These are phyloP conservation scores for Falco berigora DNA, from an alignment of 2,797 vertebrate species.

Conservation along the genomic window DNA sequence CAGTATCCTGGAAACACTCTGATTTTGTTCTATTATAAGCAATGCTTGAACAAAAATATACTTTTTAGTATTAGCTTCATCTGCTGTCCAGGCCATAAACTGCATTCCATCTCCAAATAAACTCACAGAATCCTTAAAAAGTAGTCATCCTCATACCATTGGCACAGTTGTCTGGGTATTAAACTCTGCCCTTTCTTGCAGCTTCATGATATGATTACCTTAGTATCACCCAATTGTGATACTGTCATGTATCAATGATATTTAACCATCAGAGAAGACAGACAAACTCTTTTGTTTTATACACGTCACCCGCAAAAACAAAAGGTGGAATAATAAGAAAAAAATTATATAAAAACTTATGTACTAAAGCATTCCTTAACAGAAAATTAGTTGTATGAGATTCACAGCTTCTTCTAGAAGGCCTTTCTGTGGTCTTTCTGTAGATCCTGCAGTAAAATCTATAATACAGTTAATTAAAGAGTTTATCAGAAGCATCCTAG, in stretches of 20 bases:
- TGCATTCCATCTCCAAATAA: neutral
- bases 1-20: neutral
- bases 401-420: neutral
- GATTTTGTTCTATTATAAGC: neutral
- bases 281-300: neutral
- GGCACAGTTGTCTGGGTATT: neutral
- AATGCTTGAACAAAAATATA: neutral
- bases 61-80: neutral
- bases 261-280: neutral
- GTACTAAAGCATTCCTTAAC: neutral
- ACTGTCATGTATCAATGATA: neutral
- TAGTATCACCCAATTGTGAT: neutral
- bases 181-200: neutral
- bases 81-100: neutral
- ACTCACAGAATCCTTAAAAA: neutral
- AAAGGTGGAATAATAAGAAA: neutral
- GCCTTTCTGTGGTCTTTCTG: neutral
- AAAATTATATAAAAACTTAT: neutral
- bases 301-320: neutral
- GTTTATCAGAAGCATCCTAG: constrained; percentile 16
- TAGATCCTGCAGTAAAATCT: neutral
- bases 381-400: neutral
- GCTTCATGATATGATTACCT: neutral
- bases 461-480: neutral
- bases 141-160: neutral